phyloP scores from a whole-genome alignment of 2,113 vertebrate genomes.

The Pseudorasbora parva region DNA sequence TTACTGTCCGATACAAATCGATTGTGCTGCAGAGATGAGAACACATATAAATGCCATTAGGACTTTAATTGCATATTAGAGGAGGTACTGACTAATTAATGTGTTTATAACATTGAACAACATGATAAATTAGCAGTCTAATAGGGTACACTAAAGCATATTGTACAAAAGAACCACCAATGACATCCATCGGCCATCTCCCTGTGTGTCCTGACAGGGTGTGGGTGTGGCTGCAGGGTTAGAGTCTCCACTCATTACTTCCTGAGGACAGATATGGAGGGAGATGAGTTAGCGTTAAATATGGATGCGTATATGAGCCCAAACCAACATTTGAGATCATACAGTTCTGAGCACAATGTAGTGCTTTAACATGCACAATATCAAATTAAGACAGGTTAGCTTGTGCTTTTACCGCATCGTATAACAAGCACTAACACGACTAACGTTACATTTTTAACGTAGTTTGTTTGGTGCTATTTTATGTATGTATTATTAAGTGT shows the following conservation, averaged over 20 bases:
- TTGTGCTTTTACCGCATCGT: neutral
- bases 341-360: neutral
- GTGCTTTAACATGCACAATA: neutral
- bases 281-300: neutral
- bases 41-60: neutral
- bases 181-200: constrained; percentile 91
- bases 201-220: constrained; percentile 79
- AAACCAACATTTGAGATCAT: neutral
- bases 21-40: constrained; percentile 76
- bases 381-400: neutral
- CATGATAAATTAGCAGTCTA: neutral
- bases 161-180: constrained; percentile 75
- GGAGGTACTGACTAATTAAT: too few species aligned
- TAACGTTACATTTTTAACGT: neutral
- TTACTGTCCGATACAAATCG: constrained; percentile 87
- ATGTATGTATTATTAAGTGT: too few species aligned
- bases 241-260: constrained; percentile 79
- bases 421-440: neutral
- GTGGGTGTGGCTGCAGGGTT: constrained; percentile 88
- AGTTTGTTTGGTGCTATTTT: neutral
- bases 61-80: neutral
- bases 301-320: neutral
- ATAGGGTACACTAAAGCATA: neutral
- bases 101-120: neutral
- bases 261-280: constrained; percentile 16